Evolutionary conservation across 2,113 vertebrate genomes (phyloP).

Genomic region (Cottus gobio): DNA sequence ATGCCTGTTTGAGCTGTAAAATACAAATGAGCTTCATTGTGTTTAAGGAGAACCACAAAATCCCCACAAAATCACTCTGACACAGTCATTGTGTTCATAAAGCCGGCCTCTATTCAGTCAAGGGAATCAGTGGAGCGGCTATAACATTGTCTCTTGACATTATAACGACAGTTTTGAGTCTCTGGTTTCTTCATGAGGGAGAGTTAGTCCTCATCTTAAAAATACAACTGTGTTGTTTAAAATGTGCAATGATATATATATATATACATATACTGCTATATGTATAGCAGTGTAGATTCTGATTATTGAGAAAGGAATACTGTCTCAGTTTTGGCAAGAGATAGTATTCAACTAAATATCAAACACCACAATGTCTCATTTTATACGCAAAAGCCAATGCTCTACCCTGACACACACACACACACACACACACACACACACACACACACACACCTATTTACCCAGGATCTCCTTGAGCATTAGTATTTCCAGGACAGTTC

Average conservation of each 20-base stretch:
- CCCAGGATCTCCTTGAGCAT: slow-evolving; percentile 41
- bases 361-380: slow-evolving; percentile 20
- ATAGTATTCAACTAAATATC: slow-evolving; percentile 21
- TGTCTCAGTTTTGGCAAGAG: background rate
- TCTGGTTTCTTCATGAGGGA: slow-evolving; percentile 57
- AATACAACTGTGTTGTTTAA: slow-evolving; percentile 35
- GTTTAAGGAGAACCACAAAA: slow-evolving; percentile 55
- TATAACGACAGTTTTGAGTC: slow-evolving; percentile 63
- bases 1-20: slow-evolving; percentile 41
- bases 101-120: slow-evolving; percentile 64
- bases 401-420: background rate
- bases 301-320: slow-evolving; percentile 17
- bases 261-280: background rate
- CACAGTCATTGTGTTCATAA: slow-evolving; percentile 68
- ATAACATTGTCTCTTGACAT: slow-evolving; percentile 61
- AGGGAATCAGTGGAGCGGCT: slow-evolving; percentile 57
- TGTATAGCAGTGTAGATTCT: slow-evolving; percentile 7
- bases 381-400: slow-evolving; percentile 14
- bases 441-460: background rate
- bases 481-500: slow-evolving; percentile 57
- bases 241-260: slow-evolving; percentile 18
- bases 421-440: background rate
- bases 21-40: slow-evolving; percentile 64
- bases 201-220: slow-evolving; percentile 52
- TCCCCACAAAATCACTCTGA: slow-evolving; percentile 67